Conservation (phyloP, 2,797 vertebrate genomes). For the Spinus olivaceus region DNA sequence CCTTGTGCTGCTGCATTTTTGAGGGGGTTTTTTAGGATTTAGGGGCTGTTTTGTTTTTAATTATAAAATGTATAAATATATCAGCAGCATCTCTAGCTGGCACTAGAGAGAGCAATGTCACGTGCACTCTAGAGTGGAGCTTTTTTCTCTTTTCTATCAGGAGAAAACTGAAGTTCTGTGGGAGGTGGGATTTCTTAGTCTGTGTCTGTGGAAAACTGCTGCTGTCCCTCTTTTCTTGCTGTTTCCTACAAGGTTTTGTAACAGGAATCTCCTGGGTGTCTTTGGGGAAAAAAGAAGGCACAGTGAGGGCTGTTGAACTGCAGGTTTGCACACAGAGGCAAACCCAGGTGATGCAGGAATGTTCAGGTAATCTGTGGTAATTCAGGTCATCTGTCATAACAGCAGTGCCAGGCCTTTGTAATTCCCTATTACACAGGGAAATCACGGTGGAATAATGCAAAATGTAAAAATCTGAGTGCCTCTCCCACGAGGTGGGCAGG, state of each 20-base stretch:
- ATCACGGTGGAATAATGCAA: fast-evolving
- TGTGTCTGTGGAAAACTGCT: neutral
- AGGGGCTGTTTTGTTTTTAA: neutral
- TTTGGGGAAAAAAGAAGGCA: neutral
- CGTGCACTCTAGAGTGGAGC: fast-evolving
- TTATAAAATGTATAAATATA: neutral
- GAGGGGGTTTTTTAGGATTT: neutral
- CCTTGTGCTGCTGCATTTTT: neutral
- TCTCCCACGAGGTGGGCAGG: neutral
- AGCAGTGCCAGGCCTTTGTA: neutral
- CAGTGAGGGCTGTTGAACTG: neutral
- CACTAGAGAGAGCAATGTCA: neutral
- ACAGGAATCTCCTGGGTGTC: neutral
- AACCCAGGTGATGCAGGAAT: neutral
- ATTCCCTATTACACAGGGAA: neutral
- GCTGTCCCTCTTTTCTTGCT: neutral
- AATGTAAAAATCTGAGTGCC: neutral
- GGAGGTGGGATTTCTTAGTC: neutral
- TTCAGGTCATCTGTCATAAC: neutral
- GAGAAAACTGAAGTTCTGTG: neutral
- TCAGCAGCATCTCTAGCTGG: neutral
- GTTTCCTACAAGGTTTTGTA: neutral
- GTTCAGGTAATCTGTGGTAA: neutral
- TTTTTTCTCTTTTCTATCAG: neutral
- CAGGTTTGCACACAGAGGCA: neutral